Percentiles rank a stretch among this genome's conserved stretches.
Evolutionary conservation across 2,797 vertebrate species (phyloP).

Genomic region (Microchirus variegatus): DNA sequence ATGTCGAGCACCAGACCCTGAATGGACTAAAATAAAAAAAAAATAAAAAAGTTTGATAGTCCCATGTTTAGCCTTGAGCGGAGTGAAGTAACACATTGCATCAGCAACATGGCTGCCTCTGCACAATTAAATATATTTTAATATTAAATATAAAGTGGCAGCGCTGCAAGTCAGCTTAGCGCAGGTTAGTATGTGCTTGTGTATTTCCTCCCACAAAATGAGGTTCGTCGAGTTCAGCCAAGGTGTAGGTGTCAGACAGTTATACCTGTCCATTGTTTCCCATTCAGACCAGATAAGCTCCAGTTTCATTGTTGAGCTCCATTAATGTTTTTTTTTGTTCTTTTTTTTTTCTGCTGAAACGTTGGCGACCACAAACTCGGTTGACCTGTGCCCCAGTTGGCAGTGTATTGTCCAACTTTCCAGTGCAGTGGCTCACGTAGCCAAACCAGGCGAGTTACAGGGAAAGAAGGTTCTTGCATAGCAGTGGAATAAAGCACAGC

Average conservation of each 20-base stretch:
- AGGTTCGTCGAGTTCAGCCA: slow-evolving; percentile 40
- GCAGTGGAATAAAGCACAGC: slow-evolving; percentile 34
- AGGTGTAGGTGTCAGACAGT: slow-evolving; percentile 40
- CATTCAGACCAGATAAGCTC: slow-evolving; percentile 41
- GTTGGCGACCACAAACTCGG: slow-evolving; percentile 46
- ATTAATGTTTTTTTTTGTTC: slow-evolving; percentile 20
- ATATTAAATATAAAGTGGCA: too few relatives aligned
- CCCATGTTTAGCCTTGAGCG: slow-evolving; percentile 1
- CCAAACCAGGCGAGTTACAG: slow-evolving; percentile 32
- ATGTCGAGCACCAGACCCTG: slow-evolving; percentile 8
- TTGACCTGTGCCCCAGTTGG: slow-evolving; percentile 67
- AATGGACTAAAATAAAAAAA: slow-evolving; percentile 25
- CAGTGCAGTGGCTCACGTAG: slow-evolving; percentile 37
- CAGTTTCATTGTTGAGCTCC: slow-evolving; percentile 39
- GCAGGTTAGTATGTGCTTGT: slow-evolving; percentile 8
- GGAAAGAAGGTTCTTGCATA: slow-evolving; percentile 38
- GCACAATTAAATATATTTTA: slow-evolving; percentile 16
- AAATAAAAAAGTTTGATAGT: slow-evolving; percentile 9
- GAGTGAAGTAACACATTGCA: too few relatives aligned
- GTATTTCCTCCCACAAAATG: slow-evolving; percentile 26
- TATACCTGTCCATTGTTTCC: slow-evolving; percentile 37
- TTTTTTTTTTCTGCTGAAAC: slow-evolving; percentile 29
- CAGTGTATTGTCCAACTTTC: slow-evolving; percentile 43
- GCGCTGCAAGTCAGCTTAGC: slow-evolving; percentile 2
- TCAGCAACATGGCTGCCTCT: slow-evolving; percentile 17